Evolutionary conservation across 2,113 vertebrate species (phyloP), one percentile per base, ranked within the genome.

Genomic region (Paraplagusia blochii): DNA sequence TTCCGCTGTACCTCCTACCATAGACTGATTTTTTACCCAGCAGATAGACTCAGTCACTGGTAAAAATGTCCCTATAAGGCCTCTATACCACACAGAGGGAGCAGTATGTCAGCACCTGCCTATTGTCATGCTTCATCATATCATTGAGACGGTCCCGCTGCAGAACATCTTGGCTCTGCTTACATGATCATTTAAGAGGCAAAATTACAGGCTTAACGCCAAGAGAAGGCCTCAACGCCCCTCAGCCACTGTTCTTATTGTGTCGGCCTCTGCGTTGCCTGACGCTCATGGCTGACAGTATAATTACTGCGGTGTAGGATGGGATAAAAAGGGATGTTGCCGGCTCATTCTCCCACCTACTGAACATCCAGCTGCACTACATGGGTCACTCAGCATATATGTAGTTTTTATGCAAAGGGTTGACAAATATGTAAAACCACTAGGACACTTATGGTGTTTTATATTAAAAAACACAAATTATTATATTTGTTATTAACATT

Each of bases 251-350:
- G 76, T 78, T 92, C 84, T 91, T 88, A 88, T 85, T 82, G 88
- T 90, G 85, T 85, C 76, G 65, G 62, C 84, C 75, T 84, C 85
- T 76, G 84, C 83, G 75, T 56, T 81, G 77, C 73, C 80, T 90
- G 87, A 90, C 66, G 86, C 88, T 78, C 72, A 13, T 18, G 72
- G 78, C 76, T 93, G 91, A 90, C 92, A 91, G 83, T 84, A 77
- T 94, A 95, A 96, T 95, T 94, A 93, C 79, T 65, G 84, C 85
- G 81, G 82, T 89, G 88, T 87, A 77, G 83, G 72, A 70, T 84
- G 84, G 80, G 90, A 92, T 90, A 91, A 92, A 93, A 82, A 85
- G 82, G 78, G 72, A 87, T 83, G 73, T 55, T 68, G 79, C 56
- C 17, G 43, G 66, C 69, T 85, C 72, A 68, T 73, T 88, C 89